Conservation (phyloP, 2,797 vertebrate genomes). For the Lepidocolaptes lacrymiger region DNA sequence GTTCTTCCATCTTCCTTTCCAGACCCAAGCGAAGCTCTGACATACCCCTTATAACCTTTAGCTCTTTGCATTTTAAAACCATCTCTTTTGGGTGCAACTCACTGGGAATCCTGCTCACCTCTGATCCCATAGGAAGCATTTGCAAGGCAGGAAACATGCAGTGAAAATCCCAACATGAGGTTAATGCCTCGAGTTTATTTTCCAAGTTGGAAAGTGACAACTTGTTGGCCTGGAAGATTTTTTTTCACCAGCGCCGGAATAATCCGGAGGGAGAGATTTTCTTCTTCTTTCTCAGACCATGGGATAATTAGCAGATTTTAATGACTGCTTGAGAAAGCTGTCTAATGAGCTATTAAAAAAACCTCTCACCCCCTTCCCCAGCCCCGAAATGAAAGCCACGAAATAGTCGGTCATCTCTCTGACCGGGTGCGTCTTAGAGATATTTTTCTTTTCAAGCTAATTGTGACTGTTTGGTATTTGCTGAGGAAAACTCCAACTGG, state of each 20-base stretch:
- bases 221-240: slow-evolving; percentile 30
- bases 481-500: background rate
- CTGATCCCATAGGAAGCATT: background rate
- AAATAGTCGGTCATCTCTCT: background rate
- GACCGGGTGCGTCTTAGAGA: background rate
- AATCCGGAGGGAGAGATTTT: slow-evolving; percentile 65
- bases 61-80: background rate
- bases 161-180: background rate
- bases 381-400: slow-evolving; percentile 18
- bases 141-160: background rate
- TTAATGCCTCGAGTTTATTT: slow-evolving; percentile 10
- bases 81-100: background rate
- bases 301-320: slow-evolving; percentile 79
- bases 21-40: fast-evolving
- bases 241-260: background rate
- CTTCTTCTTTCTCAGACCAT: slow-evolving; percentile 46
- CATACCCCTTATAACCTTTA: background rate
- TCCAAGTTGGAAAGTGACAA: background rate
- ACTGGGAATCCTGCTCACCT: background rate
- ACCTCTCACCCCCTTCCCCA: background rate
- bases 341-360: slow-evolving; percentile 75
- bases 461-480: background rate
- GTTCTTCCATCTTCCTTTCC: background rate
- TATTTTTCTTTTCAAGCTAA: slow-evolving; percentile 28
- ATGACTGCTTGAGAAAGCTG: slow-evolving; percentile 76